Conservation (phyloP, 2,797 vertebrate genomes). For the Diplodus sargus region DNA sequence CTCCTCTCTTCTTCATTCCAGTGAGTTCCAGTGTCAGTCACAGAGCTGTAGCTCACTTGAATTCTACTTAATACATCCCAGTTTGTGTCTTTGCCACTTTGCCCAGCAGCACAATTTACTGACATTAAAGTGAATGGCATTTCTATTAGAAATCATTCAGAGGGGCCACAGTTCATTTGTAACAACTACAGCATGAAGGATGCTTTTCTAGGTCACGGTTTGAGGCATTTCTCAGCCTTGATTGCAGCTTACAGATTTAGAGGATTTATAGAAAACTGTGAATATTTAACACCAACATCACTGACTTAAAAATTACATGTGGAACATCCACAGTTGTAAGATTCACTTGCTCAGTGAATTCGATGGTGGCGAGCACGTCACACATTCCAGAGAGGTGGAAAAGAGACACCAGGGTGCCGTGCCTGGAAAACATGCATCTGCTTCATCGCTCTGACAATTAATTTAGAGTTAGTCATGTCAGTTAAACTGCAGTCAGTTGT, state of each 20-base stretch:
- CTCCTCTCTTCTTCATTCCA: background rate
- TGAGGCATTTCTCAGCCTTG: conserved; percentile 53
- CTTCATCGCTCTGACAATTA: conserved; percentile 46
- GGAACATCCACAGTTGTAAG: conserved; percentile 28
- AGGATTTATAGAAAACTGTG: conserved; percentile 56
- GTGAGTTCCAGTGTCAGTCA: conserved; percentile 17
- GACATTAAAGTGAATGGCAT: conserved; percentile 73
- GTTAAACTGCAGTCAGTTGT: conserved; percentile 45
- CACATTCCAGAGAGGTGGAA: conserved; percentile 21
- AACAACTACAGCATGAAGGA: conserved; percentile 50
- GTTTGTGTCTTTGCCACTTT: conserved; percentile 43
- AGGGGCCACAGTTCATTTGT: conserved; percentile 59
- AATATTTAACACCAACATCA: conserved; percentile 53
- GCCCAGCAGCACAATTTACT: conserved; percentile 53
- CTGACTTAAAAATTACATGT: conserved; percentile 37
- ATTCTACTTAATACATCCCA: conserved; percentile 43
- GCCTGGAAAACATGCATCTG: conserved; percentile 36
- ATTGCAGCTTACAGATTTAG: conserved; percentile 60
- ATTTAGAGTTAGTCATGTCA: conserved; percentile 53
- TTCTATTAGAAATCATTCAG: conserved; percentile 67
- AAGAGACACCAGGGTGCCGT: conserved; percentile 14
- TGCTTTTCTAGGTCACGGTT: conserved; percentile 68
- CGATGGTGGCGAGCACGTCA: conserved; percentile 11
- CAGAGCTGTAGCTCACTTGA: conserved; percentile 19
- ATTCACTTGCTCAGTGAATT: conserved; percentile 43